These are phyloP conservation scores for Hemibagrus wyckioides DNA, from an alignment of 2,113 vertebrate genomes.

Conservation along the genomic window DNA sequence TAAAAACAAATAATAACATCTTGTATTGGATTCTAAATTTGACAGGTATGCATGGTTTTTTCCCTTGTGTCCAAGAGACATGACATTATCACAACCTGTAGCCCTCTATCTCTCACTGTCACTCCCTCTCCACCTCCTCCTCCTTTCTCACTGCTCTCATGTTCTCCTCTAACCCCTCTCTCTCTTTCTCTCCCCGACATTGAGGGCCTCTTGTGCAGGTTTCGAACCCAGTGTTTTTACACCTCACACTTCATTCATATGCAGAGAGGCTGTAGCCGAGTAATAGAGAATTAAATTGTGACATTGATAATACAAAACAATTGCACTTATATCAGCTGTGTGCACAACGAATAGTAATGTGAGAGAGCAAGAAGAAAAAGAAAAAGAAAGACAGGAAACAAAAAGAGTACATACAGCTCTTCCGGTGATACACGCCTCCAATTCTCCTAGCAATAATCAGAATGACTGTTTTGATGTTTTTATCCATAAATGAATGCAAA, in stretches of 20 bases:
- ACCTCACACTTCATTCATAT: constrained; percentile 55
- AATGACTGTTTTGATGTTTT: background rate
- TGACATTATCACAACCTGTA: constrained; percentile 4
- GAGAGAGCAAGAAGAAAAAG: background rate
- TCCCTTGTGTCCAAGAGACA: background rate
- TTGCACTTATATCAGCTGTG: constrained; percentile 52
- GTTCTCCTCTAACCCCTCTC: background rate
- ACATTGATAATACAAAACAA: constrained; percentile 65
- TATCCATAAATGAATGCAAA: background rate
- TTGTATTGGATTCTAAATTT: background rate
- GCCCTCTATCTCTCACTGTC: constrained; percentile 11
- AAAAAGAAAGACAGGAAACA: background rate
- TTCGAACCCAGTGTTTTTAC: constrained; percentile 33
- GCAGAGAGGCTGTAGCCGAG: constrained; percentile 51
- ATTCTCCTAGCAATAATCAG: background rate
- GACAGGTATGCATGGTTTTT: background rate
- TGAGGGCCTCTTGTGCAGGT: constrained; percentile 34
- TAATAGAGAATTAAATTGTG: constrained; percentile 56
- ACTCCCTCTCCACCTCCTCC: constrained; percentile 12
- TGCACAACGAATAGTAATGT: constrained; percentile 4
- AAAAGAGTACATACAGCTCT: background rate
- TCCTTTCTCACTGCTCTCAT: constrained; percentile 15
- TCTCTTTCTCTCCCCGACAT: constrained; percentile 21
- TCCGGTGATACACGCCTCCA: background rate
- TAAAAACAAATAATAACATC: background rate